Conservation (phyloP, 2,888 invertebrate genomes). For the Carpatolechia fugitivella region DNA sequence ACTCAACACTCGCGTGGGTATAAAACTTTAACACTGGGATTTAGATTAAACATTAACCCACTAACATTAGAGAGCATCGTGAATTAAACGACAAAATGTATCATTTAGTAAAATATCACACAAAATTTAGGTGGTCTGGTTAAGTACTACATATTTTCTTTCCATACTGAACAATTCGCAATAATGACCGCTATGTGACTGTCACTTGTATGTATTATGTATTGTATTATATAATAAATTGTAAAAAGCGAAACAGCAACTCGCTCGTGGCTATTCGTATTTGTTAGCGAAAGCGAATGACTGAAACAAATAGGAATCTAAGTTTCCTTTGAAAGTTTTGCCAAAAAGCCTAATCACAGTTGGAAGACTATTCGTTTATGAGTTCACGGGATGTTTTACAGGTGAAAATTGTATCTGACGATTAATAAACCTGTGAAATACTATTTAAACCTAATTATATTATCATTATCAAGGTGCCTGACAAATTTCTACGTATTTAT, state of each 20-base stretch:
- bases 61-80: slow-evolving; percentile 62
- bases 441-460: slow-evolving; percentile 43
- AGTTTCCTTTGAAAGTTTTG: slow-evolving; percentile 29
- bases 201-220: not conserved
- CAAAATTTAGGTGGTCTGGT: slow-evolving; percentile 67
- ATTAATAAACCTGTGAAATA: slow-evolving; percentile 48
- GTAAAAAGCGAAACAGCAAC: slow-evolving; percentile 12
- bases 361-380: slow-evolving; percentile 55
- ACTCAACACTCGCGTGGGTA: slow-evolving; percentile 33
- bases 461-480: slow-evolving; percentile 48
- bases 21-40: slow-evolving; percentile 6
- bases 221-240: not conserved
- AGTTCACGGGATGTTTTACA: slow-evolving; percentile 33
- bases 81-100: slow-evolving; percentile 37
- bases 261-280: not conserved
- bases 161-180: slow-evolving; percentile 35
- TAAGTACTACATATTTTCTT: slow-evolving; percentile 57
- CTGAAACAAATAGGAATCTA: slow-evolving; percentile 22
- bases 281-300: slow-evolving; percentile 8
- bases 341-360: slow-evolving; percentile 45
- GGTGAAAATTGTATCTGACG: slow-evolving; percentile 48
- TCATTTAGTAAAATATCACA: slow-evolving; percentile 66
- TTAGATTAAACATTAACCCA: slow-evolving; percentile 2
- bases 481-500: slow-evolving; percentile 36
- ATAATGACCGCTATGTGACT: not conserved